phyloP scores from a whole-genome alignment of 2,113 vertebrate genomes.

The Oreochromis aureus region DNA sequence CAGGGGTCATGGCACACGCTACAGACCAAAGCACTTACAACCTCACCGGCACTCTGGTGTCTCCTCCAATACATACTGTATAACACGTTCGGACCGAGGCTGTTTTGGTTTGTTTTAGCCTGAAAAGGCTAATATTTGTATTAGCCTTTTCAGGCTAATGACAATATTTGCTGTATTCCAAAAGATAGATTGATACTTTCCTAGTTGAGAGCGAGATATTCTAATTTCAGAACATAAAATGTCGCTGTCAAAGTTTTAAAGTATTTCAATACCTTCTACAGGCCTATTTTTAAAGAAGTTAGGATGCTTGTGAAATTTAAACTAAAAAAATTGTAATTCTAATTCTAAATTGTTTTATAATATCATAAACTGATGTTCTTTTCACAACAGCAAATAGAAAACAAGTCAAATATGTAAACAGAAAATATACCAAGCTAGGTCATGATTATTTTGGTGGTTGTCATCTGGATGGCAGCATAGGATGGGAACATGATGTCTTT shows the following conservation, averaged over 20 bases:
- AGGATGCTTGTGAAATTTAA: background rate
- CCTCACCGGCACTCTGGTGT: conserved; percentile 23
- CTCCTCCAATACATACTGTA: background rate
- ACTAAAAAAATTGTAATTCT: background rate
- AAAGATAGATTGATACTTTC: background rate
- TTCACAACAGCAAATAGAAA: background rate
- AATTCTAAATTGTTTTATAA: background rate
- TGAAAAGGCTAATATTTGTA: no score
- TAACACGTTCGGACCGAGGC: background rate
- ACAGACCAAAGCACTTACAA: conserved; percentile 47
- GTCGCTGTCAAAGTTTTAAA: background rate
- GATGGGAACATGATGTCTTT: background rate
- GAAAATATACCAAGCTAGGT: background rate
- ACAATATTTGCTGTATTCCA: background rate
- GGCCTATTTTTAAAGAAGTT: background rate
- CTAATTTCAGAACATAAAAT: background rate
- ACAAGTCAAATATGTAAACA: background rate
- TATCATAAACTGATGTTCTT: background rate
- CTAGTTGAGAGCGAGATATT: background rate
- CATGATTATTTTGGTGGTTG: background rate
- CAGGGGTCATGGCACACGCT: conserved; percentile 52
- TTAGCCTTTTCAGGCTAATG: background rate
- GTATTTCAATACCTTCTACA: background rate
- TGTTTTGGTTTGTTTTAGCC: background rate
- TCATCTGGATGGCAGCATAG: background rate